phyloP scores from a whole-genome alignment of 2,797 vertebrate genomes.

The Darevskia mixta region DNA sequence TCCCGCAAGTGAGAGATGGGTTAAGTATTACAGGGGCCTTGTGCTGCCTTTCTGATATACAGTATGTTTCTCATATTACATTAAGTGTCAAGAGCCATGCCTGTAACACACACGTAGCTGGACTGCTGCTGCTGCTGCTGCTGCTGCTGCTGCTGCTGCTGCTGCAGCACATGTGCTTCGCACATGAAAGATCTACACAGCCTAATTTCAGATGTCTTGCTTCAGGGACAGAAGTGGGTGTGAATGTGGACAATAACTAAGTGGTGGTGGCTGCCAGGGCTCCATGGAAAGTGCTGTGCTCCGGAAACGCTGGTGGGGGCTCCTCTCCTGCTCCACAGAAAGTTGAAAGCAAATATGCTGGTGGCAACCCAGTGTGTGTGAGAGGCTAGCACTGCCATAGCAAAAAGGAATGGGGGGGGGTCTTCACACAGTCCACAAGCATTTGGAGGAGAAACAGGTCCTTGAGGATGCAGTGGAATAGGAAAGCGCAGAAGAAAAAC shows the following conservation, averaged over 20 bases:
- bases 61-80: neutral
- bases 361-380: constrained; percentile 87
- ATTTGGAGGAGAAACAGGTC: constrained; percentile 82
- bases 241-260: constrained; percentile 43
- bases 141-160: too few species aligned
- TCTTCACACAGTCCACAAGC: constrained; percentile 84
- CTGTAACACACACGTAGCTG: too few species aligned
- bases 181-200: neutral
- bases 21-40: neutral
- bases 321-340: constrained; percentile 76
- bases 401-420: constrained; percentile 91
- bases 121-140: too few species aligned
- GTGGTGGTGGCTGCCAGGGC: constrained; percentile 89
- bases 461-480: constrained; percentile 85
- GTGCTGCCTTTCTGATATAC: neutral
- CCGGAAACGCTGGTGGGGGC: constrained; percentile 72
- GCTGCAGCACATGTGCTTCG: neutral
- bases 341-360: constrained; percentile 83
- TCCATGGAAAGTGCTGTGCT: constrained; percentile 87
- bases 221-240: neutral
- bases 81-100: neutral
- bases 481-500: constrained; percentile 77
- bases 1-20: neutral
- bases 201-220: neutral
- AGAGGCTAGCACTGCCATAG: constrained; percentile 88